phyloP scores from a whole-genome alignment of 2,888 invertebrate genomes.

The Lumbricus terrestris region DNA sequence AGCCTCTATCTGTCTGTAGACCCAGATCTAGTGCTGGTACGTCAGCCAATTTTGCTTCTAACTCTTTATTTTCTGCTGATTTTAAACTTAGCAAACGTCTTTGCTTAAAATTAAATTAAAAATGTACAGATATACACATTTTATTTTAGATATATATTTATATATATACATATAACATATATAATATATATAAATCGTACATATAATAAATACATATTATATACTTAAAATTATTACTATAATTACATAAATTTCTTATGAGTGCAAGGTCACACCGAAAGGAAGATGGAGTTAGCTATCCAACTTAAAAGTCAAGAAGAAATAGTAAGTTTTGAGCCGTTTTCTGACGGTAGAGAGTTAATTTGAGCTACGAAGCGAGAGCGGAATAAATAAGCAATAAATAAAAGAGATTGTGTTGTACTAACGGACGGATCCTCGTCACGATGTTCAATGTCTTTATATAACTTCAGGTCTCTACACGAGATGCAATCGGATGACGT shows the following conservation, averaged over 20 bases:
- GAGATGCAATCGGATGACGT: slow-evolving; percentile 22
- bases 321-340: too few relatives aligned
- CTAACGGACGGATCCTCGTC: slow-evolving; percentile 29
- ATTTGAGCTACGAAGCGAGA: too few relatives aligned
- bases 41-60: not conserved
- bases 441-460: slow-evolving; percentile 33
- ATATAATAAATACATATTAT: too few relatives aligned
- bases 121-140: not conserved
- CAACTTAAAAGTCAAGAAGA: too few relatives aligned
- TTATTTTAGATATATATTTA: not conserved
- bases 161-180: not conserved
- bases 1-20: not conserved
- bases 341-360: too few relatives aligned
- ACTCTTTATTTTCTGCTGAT: not conserved
- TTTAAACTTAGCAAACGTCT: not conserved
- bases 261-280: too few relatives aligned
- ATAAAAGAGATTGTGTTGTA: not conserved
- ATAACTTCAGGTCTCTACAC: slow-evolving; percentile 26
- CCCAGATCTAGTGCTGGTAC: not conserved
- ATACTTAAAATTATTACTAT: too few relatives aligned
- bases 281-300: too few relatives aligned
- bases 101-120: not conserved
- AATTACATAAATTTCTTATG: too few relatives aligned
- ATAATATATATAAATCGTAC: too few relatives aligned
- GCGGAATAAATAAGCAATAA: not conserved